Evolutionary conservation across 2,888 invertebrate genomes (phyloP).

Genomic region (Drosophila rellima): DNA sequence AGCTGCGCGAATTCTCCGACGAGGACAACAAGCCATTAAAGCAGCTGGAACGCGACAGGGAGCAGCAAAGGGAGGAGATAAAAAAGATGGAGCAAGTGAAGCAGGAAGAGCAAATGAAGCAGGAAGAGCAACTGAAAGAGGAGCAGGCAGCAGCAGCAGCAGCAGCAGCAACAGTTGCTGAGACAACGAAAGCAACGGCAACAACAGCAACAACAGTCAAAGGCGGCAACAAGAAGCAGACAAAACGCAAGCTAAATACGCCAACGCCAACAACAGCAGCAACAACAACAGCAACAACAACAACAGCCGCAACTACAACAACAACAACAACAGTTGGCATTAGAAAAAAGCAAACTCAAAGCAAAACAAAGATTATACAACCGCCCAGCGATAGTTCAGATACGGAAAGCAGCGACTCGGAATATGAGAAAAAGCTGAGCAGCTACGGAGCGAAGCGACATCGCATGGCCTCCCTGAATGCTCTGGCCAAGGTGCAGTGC

Average conservation of each 20-base stretch:
- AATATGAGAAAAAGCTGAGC: constrained; percentile 83
- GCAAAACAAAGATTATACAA: constrained; percentile 23
- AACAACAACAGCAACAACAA: not conserved
- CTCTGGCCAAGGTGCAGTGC: constrained; percentile 95
- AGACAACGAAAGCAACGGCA: not conserved
- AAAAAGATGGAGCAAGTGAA: constrained; percentile 2
- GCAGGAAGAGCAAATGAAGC: not conserved
- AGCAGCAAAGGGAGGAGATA: constrained; percentile 12
- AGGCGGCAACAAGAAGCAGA: constrained; percentile 4
- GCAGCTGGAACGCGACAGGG: constrained; percentile 45
- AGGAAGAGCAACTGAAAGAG: not conserved
- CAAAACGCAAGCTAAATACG: constrained; percentile 20
- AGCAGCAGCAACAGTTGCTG: constrained; percentile 9
- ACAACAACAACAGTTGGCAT: constrained; percentile 16
- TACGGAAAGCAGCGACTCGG: constrained; percentile 77
- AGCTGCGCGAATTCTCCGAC: constrained; percentile 83
- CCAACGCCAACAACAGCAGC: constrained; percentile 12
- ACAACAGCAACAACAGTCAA: not conserved
- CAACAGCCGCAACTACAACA: constrained; percentile 4
- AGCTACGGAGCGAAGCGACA: constrained; percentile 91
- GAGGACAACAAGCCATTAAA: constrained; percentile 83
- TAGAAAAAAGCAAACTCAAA: constrained; percentile 26
- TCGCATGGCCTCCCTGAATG: constrained; percentile 95
- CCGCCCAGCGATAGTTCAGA: constrained; percentile 53
- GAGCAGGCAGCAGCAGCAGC: not conserved